Evolutionary conservation across 2,888 invertebrate species (phyloP).

Genomic region (Drosophila conformis): DNA sequence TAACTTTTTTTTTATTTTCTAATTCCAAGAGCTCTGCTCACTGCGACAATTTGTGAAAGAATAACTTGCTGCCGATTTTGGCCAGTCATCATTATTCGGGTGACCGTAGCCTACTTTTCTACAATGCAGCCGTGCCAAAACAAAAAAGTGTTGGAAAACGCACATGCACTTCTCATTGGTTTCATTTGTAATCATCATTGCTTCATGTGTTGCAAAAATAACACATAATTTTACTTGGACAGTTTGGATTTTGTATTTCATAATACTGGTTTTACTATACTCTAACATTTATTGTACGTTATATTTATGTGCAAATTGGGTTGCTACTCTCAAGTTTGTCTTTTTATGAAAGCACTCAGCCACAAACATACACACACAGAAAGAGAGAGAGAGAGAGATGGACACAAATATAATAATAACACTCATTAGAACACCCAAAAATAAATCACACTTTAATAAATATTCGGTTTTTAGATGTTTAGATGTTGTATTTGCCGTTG

Average conservation of each 20-base stretch:
- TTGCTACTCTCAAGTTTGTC: constrained; percentile 26
- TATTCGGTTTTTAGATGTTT: constrained; percentile 24
- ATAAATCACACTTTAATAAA: constrained; percentile 37
- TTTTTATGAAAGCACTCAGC: constrained; percentile 32
- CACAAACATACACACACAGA: constrained; percentile 1
- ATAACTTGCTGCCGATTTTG: constrained; percentile 41
- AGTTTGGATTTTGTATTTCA: background rate
- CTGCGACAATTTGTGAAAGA: constrained; percentile 81
- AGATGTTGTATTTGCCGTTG: constrained; percentile 21
- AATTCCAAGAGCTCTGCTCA: constrained; percentile 78
- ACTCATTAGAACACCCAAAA: constrained; percentile 18
- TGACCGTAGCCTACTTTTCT: constrained; percentile 37
- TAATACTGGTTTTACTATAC: background rate
- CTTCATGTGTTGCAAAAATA: background rate
- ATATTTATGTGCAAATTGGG: constrained; percentile 6
- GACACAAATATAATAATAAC: constrained; percentile 2
- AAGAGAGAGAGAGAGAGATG: no score
- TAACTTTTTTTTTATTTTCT: constrained; percentile 67
- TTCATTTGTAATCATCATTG: background rate
- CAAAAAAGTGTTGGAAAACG: constrained; percentile 17
- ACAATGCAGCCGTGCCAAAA: background rate
- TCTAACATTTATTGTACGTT: background rate
- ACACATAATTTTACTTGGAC: background rate
- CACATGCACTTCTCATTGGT: background rate
- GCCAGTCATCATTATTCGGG: constrained; percentile 10